Evolutionary conservation across 2,113 vertebrate genomes (phyloP).

Genomic region (Crotalus tigris): DNA sequence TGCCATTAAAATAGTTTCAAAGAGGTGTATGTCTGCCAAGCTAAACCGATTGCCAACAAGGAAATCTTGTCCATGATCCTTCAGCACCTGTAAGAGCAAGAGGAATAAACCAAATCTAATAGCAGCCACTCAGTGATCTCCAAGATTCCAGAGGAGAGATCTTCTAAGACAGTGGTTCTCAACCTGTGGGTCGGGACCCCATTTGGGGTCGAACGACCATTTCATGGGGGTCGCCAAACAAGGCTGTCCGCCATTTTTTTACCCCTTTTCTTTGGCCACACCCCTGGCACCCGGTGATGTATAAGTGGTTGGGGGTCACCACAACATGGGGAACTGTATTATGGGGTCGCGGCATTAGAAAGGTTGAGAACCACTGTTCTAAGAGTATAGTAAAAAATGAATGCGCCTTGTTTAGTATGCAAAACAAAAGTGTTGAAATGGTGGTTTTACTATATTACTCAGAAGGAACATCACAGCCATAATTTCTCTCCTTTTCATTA

Average conservation of each 20-base stretch:
- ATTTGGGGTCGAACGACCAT: too few species aligned
- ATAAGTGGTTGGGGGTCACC: too few species aligned
- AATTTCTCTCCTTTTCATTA: background rate
- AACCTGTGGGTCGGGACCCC: too few species aligned
- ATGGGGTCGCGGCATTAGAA: too few species aligned
- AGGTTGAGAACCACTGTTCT: too few species aligned
- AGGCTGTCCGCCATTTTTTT: too few species aligned
- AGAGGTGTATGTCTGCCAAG: conserved; percentile 79
- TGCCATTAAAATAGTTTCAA: conserved; percentile 83
- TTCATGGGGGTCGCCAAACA: too few species aligned
- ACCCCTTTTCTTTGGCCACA: too few species aligned
- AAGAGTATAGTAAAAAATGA: background rate
- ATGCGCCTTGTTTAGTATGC: background rate
- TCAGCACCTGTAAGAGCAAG: conserved; percentile 65
- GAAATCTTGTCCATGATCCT: conserved; percentile 61
- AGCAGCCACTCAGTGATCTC: background rate
- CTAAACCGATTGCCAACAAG: conserved; percentile 81
- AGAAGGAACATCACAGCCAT: background rate
- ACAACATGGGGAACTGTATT: too few species aligned
- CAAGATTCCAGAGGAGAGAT: background rate
- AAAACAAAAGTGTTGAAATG: background rate
- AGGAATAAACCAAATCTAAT: background rate
- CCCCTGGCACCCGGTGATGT: too few species aligned
- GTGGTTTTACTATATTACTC: background rate
- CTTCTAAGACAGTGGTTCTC: too few species aligned